These are phyloP conservation scores for Carcharodon carcharias DNA, from an alignment of 2,797 vertebrate species.

Conservation along the genomic window DNA sequence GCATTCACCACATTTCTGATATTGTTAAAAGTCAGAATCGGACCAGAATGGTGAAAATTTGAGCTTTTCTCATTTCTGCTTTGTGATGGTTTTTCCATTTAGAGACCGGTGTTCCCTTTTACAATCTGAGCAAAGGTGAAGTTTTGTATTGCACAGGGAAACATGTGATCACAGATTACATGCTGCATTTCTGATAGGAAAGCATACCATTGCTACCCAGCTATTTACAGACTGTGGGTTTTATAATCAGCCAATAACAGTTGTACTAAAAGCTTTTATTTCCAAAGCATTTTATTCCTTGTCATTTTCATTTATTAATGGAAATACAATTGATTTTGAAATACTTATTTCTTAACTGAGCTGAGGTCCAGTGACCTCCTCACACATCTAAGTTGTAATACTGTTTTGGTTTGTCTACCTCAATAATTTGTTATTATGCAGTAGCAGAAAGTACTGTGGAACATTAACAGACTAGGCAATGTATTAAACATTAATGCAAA, in stretches of 20 bases:
- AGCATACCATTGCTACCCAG: not conserved
- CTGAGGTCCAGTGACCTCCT: not conserved
- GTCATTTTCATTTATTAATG: not conserved
- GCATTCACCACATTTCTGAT: slow-evolving; percentile 30
- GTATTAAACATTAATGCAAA: no score
- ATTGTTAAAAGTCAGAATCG: slow-evolving; percentile 38
- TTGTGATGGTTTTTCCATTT: not conserved
- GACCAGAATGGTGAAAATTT: slow-evolving; percentile 51
- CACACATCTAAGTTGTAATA: not conserved
- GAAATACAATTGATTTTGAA: no score
- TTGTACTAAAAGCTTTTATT: not conserved
- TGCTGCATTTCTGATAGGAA: not conserved
- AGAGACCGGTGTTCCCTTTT: not conserved
- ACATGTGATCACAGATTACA: not conserved
- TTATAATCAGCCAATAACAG: not conserved
- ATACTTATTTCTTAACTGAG: no score
- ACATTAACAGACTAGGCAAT: not conserved
- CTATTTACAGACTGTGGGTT: not conserved
- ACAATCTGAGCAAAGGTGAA: not conserved
- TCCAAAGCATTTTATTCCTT: not conserved
- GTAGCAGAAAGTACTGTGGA: not conserved
- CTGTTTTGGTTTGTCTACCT: not conserved
- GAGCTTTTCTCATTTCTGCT: not conserved
- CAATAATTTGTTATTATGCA: not conserved
- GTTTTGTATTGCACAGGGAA: not conserved